Conservation (phyloP, 2,888 invertebrate species). For the Sminthurides aquaticus region DNA sequence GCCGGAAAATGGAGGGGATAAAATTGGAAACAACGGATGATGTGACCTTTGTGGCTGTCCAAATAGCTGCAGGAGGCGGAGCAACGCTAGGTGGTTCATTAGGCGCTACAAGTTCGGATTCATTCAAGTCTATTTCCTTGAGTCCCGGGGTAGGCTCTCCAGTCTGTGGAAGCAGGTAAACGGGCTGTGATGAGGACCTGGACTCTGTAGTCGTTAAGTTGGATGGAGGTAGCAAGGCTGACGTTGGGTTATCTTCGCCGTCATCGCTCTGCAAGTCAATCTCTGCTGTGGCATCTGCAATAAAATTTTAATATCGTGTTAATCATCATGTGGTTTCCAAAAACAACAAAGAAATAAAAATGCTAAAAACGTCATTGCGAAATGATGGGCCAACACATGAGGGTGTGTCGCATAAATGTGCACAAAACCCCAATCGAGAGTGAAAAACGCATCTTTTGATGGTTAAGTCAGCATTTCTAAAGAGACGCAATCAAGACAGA, state of each 20-base stretch:
- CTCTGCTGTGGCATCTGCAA: constrained; percentile 22
- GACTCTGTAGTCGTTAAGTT: neutral
- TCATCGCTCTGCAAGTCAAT: constrained; percentile 23
- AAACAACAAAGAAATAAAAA: too few species aligned
- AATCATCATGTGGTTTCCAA: neutral
- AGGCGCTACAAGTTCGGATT: neutral
- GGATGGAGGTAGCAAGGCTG: neutral
- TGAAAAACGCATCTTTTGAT: too few species aligned
- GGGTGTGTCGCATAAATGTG: too few species aligned
- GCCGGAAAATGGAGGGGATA: constrained; percentile 1
- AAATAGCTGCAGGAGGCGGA: neutral
- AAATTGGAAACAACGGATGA: neutral
- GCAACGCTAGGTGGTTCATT: neutral
- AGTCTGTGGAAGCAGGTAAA: neutral
- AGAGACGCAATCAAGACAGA: too few species aligned
- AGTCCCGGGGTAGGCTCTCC: neutral
- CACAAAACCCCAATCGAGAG: too few species aligned
- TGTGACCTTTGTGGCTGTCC: neutral
- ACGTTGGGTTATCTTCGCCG: neutral
- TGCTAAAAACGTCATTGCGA: too few species aligned
- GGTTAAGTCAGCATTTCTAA: too few species aligned
- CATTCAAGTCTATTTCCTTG: constrained; percentile 1
- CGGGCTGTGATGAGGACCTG: neutral
- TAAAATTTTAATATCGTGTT: neutral
- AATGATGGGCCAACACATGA: too few species aligned